Percentiles rank a stretch among this genome's conserved stretches.
Conservation (phyloP, 2,113 vertebrate genomes). For the Carlito syrichta region DNA sequence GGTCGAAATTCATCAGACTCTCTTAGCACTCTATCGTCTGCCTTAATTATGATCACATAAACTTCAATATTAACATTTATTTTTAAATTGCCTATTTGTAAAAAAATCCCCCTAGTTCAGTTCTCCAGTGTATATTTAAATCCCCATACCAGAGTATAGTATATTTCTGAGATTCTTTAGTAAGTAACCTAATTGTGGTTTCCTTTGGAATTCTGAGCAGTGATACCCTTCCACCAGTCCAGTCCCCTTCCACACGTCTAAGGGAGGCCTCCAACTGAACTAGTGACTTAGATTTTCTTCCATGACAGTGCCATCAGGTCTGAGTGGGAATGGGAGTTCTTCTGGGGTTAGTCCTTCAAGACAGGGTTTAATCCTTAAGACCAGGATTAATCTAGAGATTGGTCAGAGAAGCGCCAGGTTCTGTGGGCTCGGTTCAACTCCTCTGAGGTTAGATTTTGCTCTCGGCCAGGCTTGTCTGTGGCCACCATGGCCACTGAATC, state of each 20-base stretch:
- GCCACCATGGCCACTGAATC: not conserved
- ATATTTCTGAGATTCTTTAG: slow-evolving; percentile 26
- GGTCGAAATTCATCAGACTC: not conserved
- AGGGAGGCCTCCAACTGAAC: not conserved
- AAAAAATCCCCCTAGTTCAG: not conserved
- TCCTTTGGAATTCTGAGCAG: not conserved
- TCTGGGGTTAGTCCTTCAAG: not conserved
- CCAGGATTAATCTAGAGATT: not conserved
- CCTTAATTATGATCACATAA: not conserved
- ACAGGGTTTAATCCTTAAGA: not conserved
- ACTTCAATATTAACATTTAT: not conserved
- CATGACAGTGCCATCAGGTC: not conserved
- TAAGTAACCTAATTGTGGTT: not conserved
- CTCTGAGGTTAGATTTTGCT: not conserved
- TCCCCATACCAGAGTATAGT: not conserved
- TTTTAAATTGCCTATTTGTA: not conserved
- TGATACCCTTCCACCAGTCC: not conserved
- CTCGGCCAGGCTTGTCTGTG: not conserved
- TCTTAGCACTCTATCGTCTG: not conserved
- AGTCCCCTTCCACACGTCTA: not conserved
- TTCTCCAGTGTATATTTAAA: not conserved
- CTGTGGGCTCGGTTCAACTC: not conserved
- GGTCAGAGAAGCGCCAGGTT: not conserved
- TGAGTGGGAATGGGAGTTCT: not conserved
- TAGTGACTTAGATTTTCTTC: not conserved